These are phyloP conservation scores for Oreochromis aureus DNA, from an alignment of 2,113 vertebrate genomes.

Conservation along the genomic window DNA sequence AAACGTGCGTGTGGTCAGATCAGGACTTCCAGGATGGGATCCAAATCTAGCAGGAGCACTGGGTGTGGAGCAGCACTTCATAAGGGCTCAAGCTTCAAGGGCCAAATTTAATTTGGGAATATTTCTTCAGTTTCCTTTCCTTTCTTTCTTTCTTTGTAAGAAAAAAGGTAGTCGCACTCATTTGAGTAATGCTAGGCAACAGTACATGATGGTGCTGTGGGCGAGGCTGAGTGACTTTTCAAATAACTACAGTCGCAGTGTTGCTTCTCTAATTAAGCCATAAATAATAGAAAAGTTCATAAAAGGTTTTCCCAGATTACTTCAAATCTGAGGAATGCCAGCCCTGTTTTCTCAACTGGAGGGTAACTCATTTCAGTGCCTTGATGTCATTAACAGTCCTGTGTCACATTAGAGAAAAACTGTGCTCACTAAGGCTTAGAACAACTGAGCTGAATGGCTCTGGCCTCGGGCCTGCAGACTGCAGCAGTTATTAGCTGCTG, in stretches of 20 bases:
- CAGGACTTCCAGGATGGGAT: neutral
- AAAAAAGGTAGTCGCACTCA: neutral
- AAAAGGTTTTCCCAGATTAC: neutral
- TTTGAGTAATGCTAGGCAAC: neutral
- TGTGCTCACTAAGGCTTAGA: neutral
- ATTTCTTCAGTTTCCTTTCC: neutral
- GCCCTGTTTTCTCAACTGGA: neutral
- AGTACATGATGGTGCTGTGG: neutral
- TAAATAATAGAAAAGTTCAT: neutral
- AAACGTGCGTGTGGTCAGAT: neutral
- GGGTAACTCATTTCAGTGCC: neutral
- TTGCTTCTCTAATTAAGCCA: neutral
- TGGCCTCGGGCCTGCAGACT: neutral
- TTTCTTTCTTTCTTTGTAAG: neutral
- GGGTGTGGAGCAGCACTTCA: neutral
- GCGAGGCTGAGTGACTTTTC: neutral
- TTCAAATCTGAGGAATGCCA: neutral
- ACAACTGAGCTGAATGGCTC: neutral
- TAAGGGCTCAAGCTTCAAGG: neutral
- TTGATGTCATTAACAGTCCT: neutral
- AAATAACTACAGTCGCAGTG: neutral
- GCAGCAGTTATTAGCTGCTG: conserved; percentile 27
- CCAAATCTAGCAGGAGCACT: neutral
- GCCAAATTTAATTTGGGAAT: neutral
- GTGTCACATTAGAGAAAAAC: neutral